Base-by-base conservation (phyloP, 2,888 invertebrate genomes). In the Ectemnius lituratus region DNA sequence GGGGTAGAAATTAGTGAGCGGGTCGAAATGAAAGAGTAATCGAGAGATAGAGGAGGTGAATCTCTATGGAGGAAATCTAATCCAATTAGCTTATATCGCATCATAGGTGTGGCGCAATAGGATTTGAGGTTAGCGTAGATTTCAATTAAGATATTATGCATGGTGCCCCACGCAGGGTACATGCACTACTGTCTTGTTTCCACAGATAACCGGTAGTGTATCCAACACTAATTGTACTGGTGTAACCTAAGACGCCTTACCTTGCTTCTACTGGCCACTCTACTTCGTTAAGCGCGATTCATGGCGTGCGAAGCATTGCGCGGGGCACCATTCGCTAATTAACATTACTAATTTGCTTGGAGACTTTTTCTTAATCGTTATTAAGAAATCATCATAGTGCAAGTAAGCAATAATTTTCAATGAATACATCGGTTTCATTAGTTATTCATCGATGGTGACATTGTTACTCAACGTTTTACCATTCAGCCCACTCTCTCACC, bases 91-190 rank as follows among this genome's bases (percentile, higher is more conserved):
- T 82, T 85, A 85, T 82, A 75, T 78, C 77, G 82, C 82, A 78
- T 79, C 73, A 70, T 82, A 76, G 81, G 82, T 80, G 81, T 75
- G 80, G 77, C 82, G 79, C 73, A 74, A 67, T 79, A 79, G 81
- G 84, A 85, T 84, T 84, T 81, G 84, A 78, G 79, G 82, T 65
- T 77, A 78, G 77, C 78, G 73, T 81, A 85, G 84, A 88, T 88
- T 86, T 85, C 84, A 88, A 88, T 88, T 86, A 86, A 86, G 86
- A 88, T 82, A 80, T 87, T 81, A 80, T 75, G 67, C 80, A 75
- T 74, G 73, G 81, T 62, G 75, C 79, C 79, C 82, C 82, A 74
- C 79, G 77, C 79, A 63, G 66, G 72, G 70, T 82, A 79, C 81
- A 82, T 77, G 79, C 79, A 73, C 79, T 71, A 81, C 77, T 82